Percentiles rank a stretch among this genome's conserved stretches.
phyloP scores from a whole-genome alignment of 2,113 vertebrate species.

The Seriola quinqueradiata region DNA sequence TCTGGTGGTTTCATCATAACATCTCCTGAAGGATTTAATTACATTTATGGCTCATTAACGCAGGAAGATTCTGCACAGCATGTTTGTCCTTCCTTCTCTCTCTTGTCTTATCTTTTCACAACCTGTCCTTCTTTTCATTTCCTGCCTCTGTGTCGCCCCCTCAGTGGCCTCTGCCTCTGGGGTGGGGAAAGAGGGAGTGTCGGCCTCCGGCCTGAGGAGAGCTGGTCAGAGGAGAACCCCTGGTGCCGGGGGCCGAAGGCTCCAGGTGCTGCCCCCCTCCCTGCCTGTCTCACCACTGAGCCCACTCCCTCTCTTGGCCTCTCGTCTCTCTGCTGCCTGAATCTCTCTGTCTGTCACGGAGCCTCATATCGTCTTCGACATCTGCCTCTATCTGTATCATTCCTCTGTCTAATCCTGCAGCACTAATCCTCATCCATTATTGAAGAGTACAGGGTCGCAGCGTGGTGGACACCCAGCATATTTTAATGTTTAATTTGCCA shows the following conservation, averaged over 20 bases:
- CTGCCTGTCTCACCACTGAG: not conserved
- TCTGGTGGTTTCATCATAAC: conserved; percentile 46
- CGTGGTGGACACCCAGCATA: not conserved
- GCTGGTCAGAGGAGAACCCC: conserved; percentile 65
- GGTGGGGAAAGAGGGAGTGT: conserved; percentile 57
- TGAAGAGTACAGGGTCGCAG: conserved; percentile 13
- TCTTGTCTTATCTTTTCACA: conserved; percentile 16
- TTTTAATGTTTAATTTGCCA: conserved; percentile 6
- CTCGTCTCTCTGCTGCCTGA: conserved; percentile 14
- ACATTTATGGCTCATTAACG: not conserved
- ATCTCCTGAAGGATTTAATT: not conserved
- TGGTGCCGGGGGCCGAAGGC: conserved; percentile 64
- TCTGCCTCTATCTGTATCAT: conserved; percentile 53
- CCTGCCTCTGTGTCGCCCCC: conserved; percentile 32
- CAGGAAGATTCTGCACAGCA: not conserved
- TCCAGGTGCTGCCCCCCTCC: conserved; percentile 66
- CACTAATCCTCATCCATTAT: conserved; percentile 31
- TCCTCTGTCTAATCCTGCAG: conserved; percentile 40
- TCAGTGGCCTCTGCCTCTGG: conserved; percentile 49
- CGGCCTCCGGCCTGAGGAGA: conserved; percentile 50
- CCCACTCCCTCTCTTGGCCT: not conserved
- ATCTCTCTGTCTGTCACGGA: conserved; percentile 8
- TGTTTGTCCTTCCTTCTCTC: conserved; percentile 32
- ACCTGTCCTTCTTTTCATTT: conserved; percentile 9
- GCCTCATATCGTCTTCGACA: conserved; percentile 28